Percentiles rank a stretch among this genome's conserved stretches.
Conservation (phyloP, 2,888 invertebrate genomes). For the Tromatobia lineatoria region DNA sequence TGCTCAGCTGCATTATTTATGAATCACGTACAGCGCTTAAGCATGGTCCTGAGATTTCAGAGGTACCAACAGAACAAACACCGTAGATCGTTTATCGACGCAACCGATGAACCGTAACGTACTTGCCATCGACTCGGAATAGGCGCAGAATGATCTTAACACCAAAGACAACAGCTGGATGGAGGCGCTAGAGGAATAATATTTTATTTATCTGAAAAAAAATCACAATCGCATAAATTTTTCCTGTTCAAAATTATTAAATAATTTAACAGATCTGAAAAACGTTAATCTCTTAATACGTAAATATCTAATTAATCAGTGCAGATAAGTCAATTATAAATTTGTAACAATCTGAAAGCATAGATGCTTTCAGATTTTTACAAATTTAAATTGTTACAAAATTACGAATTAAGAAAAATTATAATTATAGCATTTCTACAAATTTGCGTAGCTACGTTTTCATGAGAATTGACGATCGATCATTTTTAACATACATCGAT, state of each 20-base stretch:
- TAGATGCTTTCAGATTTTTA: no score
- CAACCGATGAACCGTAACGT: slow-evolving; percentile 74
- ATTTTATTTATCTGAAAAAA: slow-evolving; percentile 1
- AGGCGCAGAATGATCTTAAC: slow-evolving; percentile 5
- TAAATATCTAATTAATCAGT: neutral
- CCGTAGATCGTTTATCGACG: slow-evolving; percentile 78
- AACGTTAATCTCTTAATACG: neutral
- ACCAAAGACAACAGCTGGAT: slow-evolving; percentile 1
- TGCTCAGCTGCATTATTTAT: slow-evolving; percentile 79
- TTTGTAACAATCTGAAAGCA: no score
- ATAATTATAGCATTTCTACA: no score
- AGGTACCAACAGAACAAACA: slow-evolving; percentile 67
- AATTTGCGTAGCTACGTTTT: no score
- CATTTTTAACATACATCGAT: no score
- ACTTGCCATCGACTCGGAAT: slow-evolving; percentile 76
- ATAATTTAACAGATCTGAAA: neutral
- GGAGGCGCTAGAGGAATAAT: neutral
- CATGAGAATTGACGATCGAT: no score
- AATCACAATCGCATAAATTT: neutral
- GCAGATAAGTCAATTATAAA: no score
- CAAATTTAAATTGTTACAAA: no score
- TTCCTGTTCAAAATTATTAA: neutral
- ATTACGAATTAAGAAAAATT: no score
- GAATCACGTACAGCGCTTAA: slow-evolving; percentile 78
- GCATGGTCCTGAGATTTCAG: slow-evolving; percentile 80